Percentiles rank a stretch among this genome's conserved stretches.
Conservation (phyloP, 2,888 invertebrate species). For the Parnassius apollo region DNA sequence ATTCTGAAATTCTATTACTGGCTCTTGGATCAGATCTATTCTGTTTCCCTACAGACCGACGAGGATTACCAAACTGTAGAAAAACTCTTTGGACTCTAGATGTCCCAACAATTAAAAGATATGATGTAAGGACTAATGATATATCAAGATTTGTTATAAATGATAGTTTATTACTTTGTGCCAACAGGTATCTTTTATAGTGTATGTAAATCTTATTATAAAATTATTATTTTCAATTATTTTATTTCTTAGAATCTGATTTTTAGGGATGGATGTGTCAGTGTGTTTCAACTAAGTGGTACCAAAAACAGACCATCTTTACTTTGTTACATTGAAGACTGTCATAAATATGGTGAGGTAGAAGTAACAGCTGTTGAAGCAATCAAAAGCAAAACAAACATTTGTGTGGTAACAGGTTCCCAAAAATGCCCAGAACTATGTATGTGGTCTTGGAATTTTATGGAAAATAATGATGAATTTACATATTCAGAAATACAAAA, state of each 20-base stretch:
- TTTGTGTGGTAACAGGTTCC: conserved; percentile 51
- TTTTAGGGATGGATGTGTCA: conserved; percentile 66
- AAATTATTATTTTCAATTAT: too few species aligned
- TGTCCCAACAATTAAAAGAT: conserved; percentile 54
- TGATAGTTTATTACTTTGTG: conserved; percentile 58
- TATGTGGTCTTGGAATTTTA: conserved; percentile 41
- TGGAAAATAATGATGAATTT: conserved; percentile 27
- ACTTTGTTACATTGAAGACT: conserved; percentile 51
- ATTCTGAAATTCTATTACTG: conserved; percentile 50
- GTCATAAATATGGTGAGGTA: conserved; percentile 53
- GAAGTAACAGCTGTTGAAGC: conserved; percentile 68
- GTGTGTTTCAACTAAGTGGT: conserved; percentile 47
- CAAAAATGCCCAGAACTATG: conserved; percentile 42
- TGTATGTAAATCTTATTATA: too few species aligned
- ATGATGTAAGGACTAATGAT: conserved; percentile 69
- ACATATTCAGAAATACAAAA: conserved; percentile 15
- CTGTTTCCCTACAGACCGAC: conserved; percentile 50
- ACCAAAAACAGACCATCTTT: conserved; percentile 44
- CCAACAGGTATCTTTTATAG: conserved; percentile 58
- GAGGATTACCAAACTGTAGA: conserved; percentile 45
- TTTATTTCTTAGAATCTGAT: background rate
- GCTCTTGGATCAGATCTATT: conserved; percentile 56
- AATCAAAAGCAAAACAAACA: conserved; percentile 36
- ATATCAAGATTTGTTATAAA: conserved; percentile 67
- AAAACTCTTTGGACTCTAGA: conserved; percentile 50